phyloP scores from a whole-genome alignment of 1,140 invertebrate species.

The Drosophila lacteicornis region DNA sequence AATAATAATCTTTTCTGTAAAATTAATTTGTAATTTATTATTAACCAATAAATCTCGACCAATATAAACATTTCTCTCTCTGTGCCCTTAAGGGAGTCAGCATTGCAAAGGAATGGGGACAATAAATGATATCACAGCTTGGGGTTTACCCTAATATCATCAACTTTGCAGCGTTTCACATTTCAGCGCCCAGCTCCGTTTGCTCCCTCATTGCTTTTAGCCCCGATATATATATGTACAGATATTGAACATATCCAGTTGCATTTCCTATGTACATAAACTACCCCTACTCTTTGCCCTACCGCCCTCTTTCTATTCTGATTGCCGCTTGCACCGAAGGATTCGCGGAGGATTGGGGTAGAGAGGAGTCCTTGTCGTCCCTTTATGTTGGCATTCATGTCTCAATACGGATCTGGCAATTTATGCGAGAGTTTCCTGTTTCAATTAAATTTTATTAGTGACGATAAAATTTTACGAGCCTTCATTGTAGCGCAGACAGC shows the following conservation, averaged over 20 bases:
- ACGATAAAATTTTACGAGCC: conserved; percentile 78
- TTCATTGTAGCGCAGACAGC: conserved; percentile 61
- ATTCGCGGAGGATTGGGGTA: conserved; percentile 19
- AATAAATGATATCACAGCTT: conserved; percentile 47
- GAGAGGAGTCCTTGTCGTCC: conserved; percentile 40
- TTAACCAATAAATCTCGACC: no score
- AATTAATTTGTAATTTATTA: neutral
- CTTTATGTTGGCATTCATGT: conserved; percentile 47
- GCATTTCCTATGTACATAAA: conserved; percentile 80
- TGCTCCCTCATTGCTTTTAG: conserved; percentile 15
- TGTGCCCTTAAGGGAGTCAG: neutral
- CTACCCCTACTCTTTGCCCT: conserved; percentile 8
- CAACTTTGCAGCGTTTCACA: conserved; percentile 47
- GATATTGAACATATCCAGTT: conserved; percentile 73
- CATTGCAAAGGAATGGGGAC: conserved; percentile 14
- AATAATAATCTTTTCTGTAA: neutral
- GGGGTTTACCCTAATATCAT: conserved; percentile 42
- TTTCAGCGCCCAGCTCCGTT: conserved; percentile 34
- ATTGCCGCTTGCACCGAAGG: conserved; percentile 27
- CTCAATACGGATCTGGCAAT: conserved; percentile 58
- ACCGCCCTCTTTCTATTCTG: conserved; percentile 33
- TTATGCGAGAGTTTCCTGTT: conserved; percentile 83
- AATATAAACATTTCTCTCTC: neutral
- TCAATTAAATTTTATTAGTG: conserved; percentile 82
- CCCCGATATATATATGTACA: conserved; percentile 11